Evolutionary conservation across 2,113 vertebrate genomes (phyloP), one percentile per base, ranked within the genome.

Genomic region (Phaethon lepturus): DNA sequence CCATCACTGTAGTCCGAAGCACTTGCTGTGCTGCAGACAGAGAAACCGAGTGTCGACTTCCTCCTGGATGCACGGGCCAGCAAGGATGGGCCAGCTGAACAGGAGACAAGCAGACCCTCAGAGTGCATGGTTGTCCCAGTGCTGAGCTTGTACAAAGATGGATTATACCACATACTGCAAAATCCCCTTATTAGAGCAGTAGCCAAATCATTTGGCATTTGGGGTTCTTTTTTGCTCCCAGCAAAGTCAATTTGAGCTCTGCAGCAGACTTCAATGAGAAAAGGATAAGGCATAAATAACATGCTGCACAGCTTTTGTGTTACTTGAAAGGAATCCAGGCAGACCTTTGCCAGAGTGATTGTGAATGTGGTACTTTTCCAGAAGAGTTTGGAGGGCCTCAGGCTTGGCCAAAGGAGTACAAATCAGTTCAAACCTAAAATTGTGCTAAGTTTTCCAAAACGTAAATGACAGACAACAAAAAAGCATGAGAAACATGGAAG

Each of bases 391-490:
- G 92, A 97, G 86, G 67, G 67, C 78, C 71, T 86, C 63, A 74
- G 73, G 79, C 92, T 97, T 97, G 92, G 96, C 95, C 94, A 94
- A 86, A 95, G 81, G 71, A 96, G 81, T 78, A 83, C 56, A 86
- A 59, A 95, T 91, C 62, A 91, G 87, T 95, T 95, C 81, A 91
- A 91, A 96, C n/a, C 89, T 91, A 94, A 95, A 97, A 95, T 28
- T 90, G 87, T 86, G 67, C 50, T 58, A 94, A 91, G 93, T 96
- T 94, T 94, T 94, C 89, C 84, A 81, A 96, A 95, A 83, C 22
- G 3, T 89, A 97, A 96, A 96, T 96, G 96, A 86, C 84, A 94
- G 83, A 80, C 95, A 95, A 95, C 93, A 97, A 89, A 96, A 97
- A 87, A 86, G 67, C 83, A 74, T 10, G 94, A 95, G 92, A 94